Evolutionary conservation across 2,888 invertebrate species (phyloP).

Genomic region (Tiphia femorata): DNA sequence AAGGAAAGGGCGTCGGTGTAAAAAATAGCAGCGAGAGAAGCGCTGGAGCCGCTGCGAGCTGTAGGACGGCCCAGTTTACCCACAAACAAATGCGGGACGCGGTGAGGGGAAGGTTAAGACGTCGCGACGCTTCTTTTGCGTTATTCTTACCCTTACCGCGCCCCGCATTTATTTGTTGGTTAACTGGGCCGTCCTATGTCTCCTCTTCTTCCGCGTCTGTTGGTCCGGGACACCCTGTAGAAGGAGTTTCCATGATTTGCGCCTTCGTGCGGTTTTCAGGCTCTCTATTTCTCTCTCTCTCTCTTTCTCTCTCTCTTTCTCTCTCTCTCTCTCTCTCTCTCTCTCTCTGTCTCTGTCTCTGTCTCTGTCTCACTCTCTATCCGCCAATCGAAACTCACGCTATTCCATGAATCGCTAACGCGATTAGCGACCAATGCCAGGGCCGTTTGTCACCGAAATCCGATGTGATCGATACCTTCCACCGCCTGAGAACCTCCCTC

Average conservation of each 20-base stretch:
- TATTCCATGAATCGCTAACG: no score
- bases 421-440: slow-evolving; percentile 29
- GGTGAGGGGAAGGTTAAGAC: neutral
- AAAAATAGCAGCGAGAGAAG: no score
- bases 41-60: no score
- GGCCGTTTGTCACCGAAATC: slow-evolving; percentile 45
- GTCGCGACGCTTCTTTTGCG: neutral
- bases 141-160: no score
- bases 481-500: slow-evolving; percentile 35
- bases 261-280: neutral
- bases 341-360: neutral
- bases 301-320: neutral
- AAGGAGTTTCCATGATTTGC: neutral
- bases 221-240: no score
- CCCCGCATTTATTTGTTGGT: no score
- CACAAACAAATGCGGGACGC: no score
- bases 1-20: no score
- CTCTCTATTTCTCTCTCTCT: neutral
- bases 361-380: neutral
- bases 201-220: no score
- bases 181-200: no score
- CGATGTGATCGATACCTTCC: slow-evolving; percentile 40
- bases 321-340: neutral
- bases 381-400: no score
- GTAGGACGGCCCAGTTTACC: no score